These are phyloP conservation scores for Danio kyathit DNA, from an alignment of 2,797 vertebrate genomes.

Conservation along the genomic window DNA sequence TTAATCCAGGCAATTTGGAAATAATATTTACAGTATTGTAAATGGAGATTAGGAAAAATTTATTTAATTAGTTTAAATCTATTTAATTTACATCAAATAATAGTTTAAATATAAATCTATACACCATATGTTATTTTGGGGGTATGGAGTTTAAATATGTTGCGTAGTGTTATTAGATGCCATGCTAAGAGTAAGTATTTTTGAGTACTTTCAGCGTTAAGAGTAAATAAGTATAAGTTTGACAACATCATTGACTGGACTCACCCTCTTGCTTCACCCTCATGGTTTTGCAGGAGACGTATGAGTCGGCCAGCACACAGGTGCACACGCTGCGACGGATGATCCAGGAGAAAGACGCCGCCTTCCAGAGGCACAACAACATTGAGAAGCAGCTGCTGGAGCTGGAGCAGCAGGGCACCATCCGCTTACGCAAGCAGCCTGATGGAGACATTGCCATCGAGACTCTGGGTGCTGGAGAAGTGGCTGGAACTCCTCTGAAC, in stretches of 20 bases:
- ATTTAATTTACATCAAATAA: too few species aligned
- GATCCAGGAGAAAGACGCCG: slow-evolving; percentile 95
- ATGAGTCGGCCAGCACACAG: slow-evolving; percentile 91
- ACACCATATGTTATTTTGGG: neutral
- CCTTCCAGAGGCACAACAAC: slow-evolving; percentile 88
- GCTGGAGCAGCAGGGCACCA: slow-evolving; percentile 80
- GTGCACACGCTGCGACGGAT: slow-evolving; percentile 91
- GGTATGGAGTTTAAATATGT: neutral
- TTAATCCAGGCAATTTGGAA: too few species aligned
- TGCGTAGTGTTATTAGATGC: neutral
- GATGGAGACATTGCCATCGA: slow-evolving; percentile 82
- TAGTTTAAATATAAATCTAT: neutral
- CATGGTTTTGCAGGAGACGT: slow-evolving; percentile 85
- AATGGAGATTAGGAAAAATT: too few species aligned
- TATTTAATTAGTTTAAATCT: too few species aligned
- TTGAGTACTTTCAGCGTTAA: too few species aligned
- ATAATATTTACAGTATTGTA: too few species aligned
- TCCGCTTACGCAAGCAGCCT: slow-evolving; percentile 80
- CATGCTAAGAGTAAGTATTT: neutral
- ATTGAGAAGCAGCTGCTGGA: slow-evolving; percentile 82
- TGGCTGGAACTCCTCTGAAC: slow-evolving; percentile 68
- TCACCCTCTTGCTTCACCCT: neutral
- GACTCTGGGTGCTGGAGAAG: slow-evolving; percentile 69
- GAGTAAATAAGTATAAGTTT: too few species aligned
- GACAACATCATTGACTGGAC: neutral